A percentile compares a stretch with the other conserved stretches of the same genome.
Evolutionary conservation across 2,797 vertebrate species (phyloP).

Genomic region (Betta splendens): DNA sequence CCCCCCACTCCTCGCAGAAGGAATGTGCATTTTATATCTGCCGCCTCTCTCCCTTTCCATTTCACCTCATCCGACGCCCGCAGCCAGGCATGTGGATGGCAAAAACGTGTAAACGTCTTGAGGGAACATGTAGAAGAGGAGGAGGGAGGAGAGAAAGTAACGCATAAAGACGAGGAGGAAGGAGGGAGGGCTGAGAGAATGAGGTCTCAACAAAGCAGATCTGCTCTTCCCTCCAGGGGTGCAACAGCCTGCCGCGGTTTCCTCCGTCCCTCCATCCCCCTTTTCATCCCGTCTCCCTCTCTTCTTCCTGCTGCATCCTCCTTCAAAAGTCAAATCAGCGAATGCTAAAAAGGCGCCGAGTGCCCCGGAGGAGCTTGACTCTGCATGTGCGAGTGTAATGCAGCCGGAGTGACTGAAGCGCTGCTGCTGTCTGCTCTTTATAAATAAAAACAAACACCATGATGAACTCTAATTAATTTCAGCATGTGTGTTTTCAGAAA

Average conservation of each 20-base stretch:
- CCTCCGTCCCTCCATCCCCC: conserved; percentile 38
- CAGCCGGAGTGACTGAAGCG: conserved; percentile 24
- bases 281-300: conserved; percentile 23
- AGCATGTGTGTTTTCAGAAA: neutral
- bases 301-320: conserved; percentile 21
- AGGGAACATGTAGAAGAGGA: conserved; percentile 28
- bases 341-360: conserved; percentile 50
- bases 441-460: neutral
- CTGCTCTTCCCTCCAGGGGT: conserved; percentile 54
- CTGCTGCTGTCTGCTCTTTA: neutral
- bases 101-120: conserved; percentile 67
- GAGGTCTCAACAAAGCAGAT: conserved; percentile 65
- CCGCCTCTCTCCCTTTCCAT: conserved; percentile 54
- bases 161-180: conserved; percentile 14
- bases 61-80: conserved; percentile 65
- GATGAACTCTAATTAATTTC: neutral
- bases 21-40: conserved; percentile 59
- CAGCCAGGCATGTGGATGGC: conserved; percentile 72
- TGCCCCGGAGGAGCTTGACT: conserved; percentile 33
- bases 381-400: conserved; percentile 17
- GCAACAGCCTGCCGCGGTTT: conserved; percentile 57
- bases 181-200: conserved; percentile 17
- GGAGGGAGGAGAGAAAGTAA: conserved; percentile 26
- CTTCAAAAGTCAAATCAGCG: conserved; percentile 40
- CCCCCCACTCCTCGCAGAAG: conserved; percentile 36